phyloP scores from a whole-genome alignment of 1,140 invertebrate species.

The Micrasema minimum region DNA sequence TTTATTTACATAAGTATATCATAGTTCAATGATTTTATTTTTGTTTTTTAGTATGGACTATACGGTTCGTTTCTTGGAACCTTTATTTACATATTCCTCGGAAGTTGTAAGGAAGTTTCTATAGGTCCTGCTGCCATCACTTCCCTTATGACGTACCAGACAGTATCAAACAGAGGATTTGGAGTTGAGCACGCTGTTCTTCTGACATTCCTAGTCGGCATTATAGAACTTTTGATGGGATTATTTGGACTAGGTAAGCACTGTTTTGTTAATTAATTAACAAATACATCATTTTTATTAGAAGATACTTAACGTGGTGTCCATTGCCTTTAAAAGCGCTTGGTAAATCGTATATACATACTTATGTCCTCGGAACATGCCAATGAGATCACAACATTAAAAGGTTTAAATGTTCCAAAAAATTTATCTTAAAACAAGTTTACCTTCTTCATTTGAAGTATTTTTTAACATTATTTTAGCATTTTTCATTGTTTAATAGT shows the following conservation, averaged over 20 bases:
- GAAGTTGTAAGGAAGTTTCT: constrained; percentile 89
- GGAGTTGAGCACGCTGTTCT: constrained; percentile 82
- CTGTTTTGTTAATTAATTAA: constrained; percentile 2
- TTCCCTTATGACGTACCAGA: constrained; percentile 82
- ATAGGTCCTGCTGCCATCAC: constrained; percentile 88
- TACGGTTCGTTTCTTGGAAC: constrained; percentile 91
- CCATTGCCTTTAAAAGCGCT: too few species aligned
- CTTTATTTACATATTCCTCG: constrained; percentile 90
- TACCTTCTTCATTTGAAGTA: too few species aligned
- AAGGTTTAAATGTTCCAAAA: too few species aligned
- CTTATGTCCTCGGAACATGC: too few species aligned
- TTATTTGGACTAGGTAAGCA: constrained; percentile 82
- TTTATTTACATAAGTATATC: too few species aligned
- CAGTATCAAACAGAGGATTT: constrained; percentile 66
- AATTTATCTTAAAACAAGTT: too few species aligned
- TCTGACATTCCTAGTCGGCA: constrained; percentile 80
- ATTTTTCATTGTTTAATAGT: too few species aligned
- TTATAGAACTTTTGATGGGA: constrained; percentile 86
- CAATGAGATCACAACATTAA: too few species aligned
- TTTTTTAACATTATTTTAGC: too few species aligned
- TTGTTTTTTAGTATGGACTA: constrained; percentile 77
- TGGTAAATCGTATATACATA: too few species aligned
- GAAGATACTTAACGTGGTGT: too few species aligned
- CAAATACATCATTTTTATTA: too few species aligned
- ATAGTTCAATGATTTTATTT: not conserved